Evolutionary conservation across 2,888 invertebrate genomes (phyloP), one percentile per base, ranked within the genome.

Genomic region (Chymomyza caudatula): DNA sequence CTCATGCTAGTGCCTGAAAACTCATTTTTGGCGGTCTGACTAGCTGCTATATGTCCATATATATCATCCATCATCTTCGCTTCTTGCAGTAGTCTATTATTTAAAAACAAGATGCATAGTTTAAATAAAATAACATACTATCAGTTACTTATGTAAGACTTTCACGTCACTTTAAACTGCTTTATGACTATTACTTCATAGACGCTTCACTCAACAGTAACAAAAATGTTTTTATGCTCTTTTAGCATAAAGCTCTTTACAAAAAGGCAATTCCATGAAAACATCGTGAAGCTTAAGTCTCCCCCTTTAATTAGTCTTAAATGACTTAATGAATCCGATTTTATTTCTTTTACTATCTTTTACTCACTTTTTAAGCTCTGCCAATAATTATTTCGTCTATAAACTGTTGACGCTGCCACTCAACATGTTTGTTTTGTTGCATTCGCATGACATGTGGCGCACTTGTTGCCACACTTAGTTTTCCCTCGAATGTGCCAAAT

Each of bases 321-420:
- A 37, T 37, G 29, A 37, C 29, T 37, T 37, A 37, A 37, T 37
- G 29, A 37, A 37, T 11, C 11, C 11, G 29, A 8, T 37, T 37
- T 37, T 11, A 37, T 37, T 11, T 11, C 11, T 8, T 11, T 29
- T 5, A 29, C 8, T 6, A 8, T 29, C 29, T 29, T 29, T 29
- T 8, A 4, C 8, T 29, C 8, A 29, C 3, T 4, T 37, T 63
- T 76, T 73, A 37, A 17, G 29, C 29, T 42, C 49, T 42, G n/a
- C 58, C 66, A 71, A 76, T 73, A 78, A 69, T 82, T 78, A 85
- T 82, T 78, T 85, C 73, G 65, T 20, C 74, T 63, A 70, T 62
- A 67, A 81, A 73, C 63, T 85, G 87, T 82, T 80, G 77, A 85
- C 83, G 69, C 53, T 74, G 74, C 56, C 6, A 13, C 47, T 58